Base-by-base conservation (phyloP, 2,797 vertebrate species). In the Phalloptychus januarius region DNA sequence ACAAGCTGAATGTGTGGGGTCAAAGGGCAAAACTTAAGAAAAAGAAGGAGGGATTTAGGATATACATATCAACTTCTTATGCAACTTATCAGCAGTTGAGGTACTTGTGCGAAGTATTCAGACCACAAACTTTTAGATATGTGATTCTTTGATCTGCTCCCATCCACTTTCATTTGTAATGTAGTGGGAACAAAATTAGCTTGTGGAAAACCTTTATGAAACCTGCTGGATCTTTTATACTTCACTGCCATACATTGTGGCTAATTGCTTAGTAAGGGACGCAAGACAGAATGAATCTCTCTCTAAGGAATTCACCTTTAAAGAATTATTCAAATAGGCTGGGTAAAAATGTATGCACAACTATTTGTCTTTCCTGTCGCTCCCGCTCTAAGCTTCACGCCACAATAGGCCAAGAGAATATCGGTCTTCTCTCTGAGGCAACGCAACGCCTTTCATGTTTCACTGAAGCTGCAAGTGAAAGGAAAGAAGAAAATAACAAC, bases 321-420 rank as follows among this genome's bases (percentile, higher is more conserved):
- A 92, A 88, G 77, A 89, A 72, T 67, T 72, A 76, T 87, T 89
- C 78, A 84, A 86, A 90, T 81, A 90, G 85, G 78, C 79, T 78
- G 79, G 20, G 71, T 63, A 63, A 74, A 84, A 88, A 84, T 87
- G 80, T 88, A 85, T 90, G 85, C 77, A 74, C 89, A 91, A 92
- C 85, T 89, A 84, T 90, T 90, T 90, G 86, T 87, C 83, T 84
- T 90, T 85, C 91, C 91, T 93, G 89, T 91, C 90, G 87, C 88
- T 81, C 65, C 87, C 80, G 77, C 78, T 88, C 86, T 91, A 89
- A 91, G 92, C 92, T 90, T 89, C 87, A 92, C 76, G 82, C 84
- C 88, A 89, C 87, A 93, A 92, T 86, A 85, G 91, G 90, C 82
- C 78, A 78, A 84, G 87, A 89, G 84, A 91, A 85, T 92, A 85